These are phyloP conservation scores for Lasioglossum lativentre DNA, from an alignment of 2,888 invertebrate genomes.

Conservation along the genomic window DNA sequence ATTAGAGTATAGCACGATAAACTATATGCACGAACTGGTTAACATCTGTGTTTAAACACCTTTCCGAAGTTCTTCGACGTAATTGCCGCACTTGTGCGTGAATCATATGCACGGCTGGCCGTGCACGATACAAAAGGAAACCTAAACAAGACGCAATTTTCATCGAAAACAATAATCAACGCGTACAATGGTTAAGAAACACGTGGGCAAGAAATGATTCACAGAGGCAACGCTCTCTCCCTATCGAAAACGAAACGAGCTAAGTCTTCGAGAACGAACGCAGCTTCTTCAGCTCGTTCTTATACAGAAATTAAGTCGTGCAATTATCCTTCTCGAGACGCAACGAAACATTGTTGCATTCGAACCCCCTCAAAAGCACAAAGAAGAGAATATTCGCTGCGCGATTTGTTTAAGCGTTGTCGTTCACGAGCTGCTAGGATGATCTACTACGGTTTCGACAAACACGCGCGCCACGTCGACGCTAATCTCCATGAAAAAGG, in stretches of 20 bases:
- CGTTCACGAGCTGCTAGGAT: not conserved
- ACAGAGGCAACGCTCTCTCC: not conserved
- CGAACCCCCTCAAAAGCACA: conserved; percentile 3
- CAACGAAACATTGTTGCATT: not conserved
- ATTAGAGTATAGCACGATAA: conserved; percentile 57
- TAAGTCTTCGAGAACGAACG: not conserved
- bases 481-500: conserved; percentile 32
- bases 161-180: not conserved
- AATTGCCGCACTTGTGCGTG: conserved; percentile 74
- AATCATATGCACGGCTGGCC: conserved; percentile 48
- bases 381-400: conserved; percentile 14
- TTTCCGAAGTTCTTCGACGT: conserved; percentile 50
- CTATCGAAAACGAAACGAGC: not conserved
- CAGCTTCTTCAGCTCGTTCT: not conserved
- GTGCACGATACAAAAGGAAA: conserved; percentile 21
- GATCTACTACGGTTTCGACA: conserved; percentile 28
- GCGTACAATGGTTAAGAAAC: not conserved
- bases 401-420: conserved; percentile 1
- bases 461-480: conserved; percentile 24
- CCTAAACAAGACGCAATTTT: conserved; percentile 3
- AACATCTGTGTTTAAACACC: conserved; percentile 72
- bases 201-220: conserved; percentile 9
- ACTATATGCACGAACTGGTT: conserved; percentile 73
- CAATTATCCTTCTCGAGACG: not conserved
- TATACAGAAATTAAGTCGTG: not conserved